Conservation (phyloP, 2,888 invertebrate genomes). For the Agrotis puta region DNA sequence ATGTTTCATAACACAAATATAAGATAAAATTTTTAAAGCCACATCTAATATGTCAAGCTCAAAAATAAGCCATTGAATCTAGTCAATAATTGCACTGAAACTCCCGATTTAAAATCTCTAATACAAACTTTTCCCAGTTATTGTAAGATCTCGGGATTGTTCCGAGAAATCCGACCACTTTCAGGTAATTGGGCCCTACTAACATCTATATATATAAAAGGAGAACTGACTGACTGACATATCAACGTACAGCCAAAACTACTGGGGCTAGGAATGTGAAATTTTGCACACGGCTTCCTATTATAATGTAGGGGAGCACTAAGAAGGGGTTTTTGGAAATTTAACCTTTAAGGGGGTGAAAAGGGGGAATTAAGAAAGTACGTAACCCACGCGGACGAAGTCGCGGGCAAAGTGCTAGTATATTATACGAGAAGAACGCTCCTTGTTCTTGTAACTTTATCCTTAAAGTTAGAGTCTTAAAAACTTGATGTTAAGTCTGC, state of each 20-base stretch:
- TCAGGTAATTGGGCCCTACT: conserved; percentile 37
- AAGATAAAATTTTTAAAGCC: background rate
- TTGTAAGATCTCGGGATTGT: conserved; percentile 24
- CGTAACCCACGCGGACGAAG: too few species aligned
- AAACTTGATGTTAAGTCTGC: background rate
- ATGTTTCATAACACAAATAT: background rate
- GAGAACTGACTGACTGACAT: too few species aligned
- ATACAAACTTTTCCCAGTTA: conserved; percentile 33
- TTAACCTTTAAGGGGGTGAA: too few species aligned
- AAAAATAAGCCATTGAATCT: conserved; percentile 21
- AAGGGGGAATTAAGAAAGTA: too few species aligned
- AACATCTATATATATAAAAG: too few species aligned
- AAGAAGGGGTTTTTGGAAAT: too few species aligned
- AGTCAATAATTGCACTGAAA: conserved; percentile 36
- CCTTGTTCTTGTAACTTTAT: conserved; percentile 15
- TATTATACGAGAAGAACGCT: conserved; percentile 25
- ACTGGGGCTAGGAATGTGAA: too few species aligned
- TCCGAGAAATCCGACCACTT: conserved; percentile 34
- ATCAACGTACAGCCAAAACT: too few species aligned
- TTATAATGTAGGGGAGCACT: too few species aligned
- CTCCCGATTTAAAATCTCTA: conserved; percentile 29
- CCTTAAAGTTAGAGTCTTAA: conserved; percentile 21
- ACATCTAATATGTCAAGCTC: background rate
- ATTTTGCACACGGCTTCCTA: too few species aligned
- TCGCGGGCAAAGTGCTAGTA: too few species aligned